Percentiles rank a stretch among this genome's conserved stretches.
Evolutionary conservation across 2,888 invertebrate genomes (phyloP).

Genomic region (Piscicola geometra): DNA sequence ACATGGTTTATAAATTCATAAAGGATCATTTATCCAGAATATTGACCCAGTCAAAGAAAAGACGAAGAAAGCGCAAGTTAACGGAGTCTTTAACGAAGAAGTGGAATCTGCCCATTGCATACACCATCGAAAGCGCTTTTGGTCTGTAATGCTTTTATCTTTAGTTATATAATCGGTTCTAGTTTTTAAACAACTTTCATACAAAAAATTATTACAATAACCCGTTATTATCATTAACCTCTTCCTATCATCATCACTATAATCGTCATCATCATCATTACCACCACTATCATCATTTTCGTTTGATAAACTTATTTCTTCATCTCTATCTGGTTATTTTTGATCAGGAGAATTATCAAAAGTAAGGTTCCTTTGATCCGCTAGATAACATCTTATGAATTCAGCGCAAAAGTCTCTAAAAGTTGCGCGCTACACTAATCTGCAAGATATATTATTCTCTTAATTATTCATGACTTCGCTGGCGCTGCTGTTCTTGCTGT

Average conservation of each 20-base stretch:
- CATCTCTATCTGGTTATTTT: background rate
- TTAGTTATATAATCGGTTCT: background rate
- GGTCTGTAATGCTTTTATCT: slow-evolving; percentile 41
- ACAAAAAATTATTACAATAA: slow-evolving; percentile 6
- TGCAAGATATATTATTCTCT: too few species aligned
- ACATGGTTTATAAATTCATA: too few species aligned
- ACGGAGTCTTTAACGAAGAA: slow-evolving; percentile 44
- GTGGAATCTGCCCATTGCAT: slow-evolving; percentile 51
- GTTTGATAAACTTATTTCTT: background rate
- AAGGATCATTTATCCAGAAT: too few species aligned
- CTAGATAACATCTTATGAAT: too few species aligned
- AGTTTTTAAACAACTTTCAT: background rate
- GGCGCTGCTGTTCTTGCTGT: background rate
- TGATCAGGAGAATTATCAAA: too few species aligned
- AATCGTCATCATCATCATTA: background rate
- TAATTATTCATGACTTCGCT: too few species aligned
- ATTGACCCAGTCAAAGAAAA: slow-evolving; percentile 28
- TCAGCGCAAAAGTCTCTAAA: too few species aligned
- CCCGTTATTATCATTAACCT: background rate
- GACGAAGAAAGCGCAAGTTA: slow-evolving; percentile 45
- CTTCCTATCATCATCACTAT: background rate
- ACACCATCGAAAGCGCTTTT: slow-evolving; percentile 47
- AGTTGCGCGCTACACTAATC: too few species aligned
- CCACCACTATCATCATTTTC: background rate
- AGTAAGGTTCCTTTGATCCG: too few species aligned